Base-by-base conservation (phyloP, 2,797 vertebrate genomes). In the Toxotes lorentzi region DNA sequence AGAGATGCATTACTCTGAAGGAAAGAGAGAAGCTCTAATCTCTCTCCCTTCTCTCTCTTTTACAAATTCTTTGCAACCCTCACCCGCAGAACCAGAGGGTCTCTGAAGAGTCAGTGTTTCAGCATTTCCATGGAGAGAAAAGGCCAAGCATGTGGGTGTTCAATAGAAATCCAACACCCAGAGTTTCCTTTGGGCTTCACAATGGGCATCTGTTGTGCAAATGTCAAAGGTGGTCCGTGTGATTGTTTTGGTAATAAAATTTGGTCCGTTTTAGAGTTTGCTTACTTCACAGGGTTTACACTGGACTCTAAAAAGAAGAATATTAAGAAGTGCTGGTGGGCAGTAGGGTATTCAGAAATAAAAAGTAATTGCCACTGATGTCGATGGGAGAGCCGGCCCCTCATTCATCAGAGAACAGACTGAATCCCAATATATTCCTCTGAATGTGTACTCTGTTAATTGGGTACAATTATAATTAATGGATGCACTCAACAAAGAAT, bases 381-480 rank as follows among this genome's bases (percentile, higher is more conserved):
- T 65, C 34, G 69, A 73, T 63, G 21, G 57, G 35, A 56, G 56
- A 32, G 47, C 54, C 62, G 75, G 78, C 71, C 51, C 30, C 58
- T 86, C 73, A 75, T 89, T 86, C 73, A 83, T 92, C 87, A 78
- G 59, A 80, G 48, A 71, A 23, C 84, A 82, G 86, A 87, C 74
- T 64, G 66, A 90, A 89, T 88, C 77, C 59, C 10, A 2, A 80
- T 85, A 69, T 79, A 80, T 84, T 73, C 63, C 70, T 77, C 79
- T 38, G 38, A 86, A 88, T 78, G 81, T 53, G 65, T 70, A 47
- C 77, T 78, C 75, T 77, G 81, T 92, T 94, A 93, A 93, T 90
- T 84, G 75, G 79, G 32, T 68, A 83, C 85, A 88, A 91, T 91
- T 87, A 88, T 89, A 94, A 95, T 91, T 79, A 91, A 94, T 92